Evolutionary conservation across 2,888 invertebrate genomes (phyloP).

Genomic region (Xestia rhomboidea): DNA sequence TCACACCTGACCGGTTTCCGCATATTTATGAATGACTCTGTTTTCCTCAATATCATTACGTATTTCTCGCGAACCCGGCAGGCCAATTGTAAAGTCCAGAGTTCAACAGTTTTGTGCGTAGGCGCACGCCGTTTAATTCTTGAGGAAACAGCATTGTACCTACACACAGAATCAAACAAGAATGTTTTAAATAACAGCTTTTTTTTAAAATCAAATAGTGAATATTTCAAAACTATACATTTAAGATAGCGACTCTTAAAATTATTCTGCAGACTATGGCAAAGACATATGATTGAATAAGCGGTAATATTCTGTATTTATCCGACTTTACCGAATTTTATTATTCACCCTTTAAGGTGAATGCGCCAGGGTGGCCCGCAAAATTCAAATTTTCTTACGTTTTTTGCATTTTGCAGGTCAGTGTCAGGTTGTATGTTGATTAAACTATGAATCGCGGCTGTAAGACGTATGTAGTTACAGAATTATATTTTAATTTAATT

Average conservation of each 20-base stretch:
- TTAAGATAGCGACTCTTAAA: not conserved
- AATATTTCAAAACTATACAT: not conserved
- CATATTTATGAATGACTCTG: slow-evolving; percentile 21
- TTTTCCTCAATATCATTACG: slow-evolving; percentile 26
- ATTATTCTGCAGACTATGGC: not conserved
- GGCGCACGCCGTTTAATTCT: not conserved
- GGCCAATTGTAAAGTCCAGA: not conserved
- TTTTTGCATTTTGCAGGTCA: too few species aligned
- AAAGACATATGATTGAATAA: not conserved
- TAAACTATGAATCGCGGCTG: too few species aligned
- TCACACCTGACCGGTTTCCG: slow-evolving; percentile 33
- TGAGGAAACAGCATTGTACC: not conserved
- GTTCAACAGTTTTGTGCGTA: not conserved
- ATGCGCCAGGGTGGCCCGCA: too few species aligned
- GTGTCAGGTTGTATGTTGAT: too few species aligned
- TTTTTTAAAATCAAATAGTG: not conserved
- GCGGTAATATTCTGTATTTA: not conserved
- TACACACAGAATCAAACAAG: not conserved
- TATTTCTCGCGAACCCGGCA: not conserved
- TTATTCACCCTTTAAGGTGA: too few species aligned
- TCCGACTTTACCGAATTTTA: too few species aligned
- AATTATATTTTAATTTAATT: too few species aligned
- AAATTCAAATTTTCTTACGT: too few species aligned
- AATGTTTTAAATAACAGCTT: not conserved
- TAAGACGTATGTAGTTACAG: too few species aligned